A percentile compares a stretch with the other conserved stretches of the same genome.
These are phyloP conservation scores for Nebria brevicollis DNA, from an alignment of 2,888 invertebrate species.

Conservation along the genomic window DNA sequence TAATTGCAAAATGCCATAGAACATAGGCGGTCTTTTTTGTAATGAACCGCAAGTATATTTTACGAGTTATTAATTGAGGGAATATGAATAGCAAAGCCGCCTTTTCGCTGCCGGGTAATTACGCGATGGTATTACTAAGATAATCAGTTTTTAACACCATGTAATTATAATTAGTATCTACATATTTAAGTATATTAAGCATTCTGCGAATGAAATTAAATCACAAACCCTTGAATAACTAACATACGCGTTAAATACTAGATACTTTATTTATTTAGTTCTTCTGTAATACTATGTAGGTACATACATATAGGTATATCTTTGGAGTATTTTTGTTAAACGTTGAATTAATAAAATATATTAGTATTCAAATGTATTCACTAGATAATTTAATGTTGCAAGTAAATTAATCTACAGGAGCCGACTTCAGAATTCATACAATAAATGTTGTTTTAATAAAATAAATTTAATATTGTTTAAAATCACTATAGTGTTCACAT, in stretches of 20 bases:
- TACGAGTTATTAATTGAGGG: constrained; percentile 19
- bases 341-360: no score
- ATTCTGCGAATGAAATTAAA: not conserved
- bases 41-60: constrained; percentile 19
- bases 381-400: no score
- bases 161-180: constrained; percentile 32
- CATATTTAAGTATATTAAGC: constrained; percentile 19
- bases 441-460: no score
- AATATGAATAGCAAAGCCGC: constrained; percentile 19
- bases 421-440: no score
- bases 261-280: no score
- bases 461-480: no score
- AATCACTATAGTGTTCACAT: no score
- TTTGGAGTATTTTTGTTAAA: no score
- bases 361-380: no score
- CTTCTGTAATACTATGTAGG: no score
- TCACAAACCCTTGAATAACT: not conserved
- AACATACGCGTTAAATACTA: not conserved
- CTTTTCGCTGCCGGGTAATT: constrained; percentile 6
- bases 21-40: constrained; percentile 15
- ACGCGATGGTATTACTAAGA: constrained; percentile 22
- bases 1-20: constrained; percentile 18
- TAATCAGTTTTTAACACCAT: constrained; percentile 35
- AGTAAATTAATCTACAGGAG: no score
- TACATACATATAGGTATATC: no score